Percentiles rank a stretch among this genome's conserved stretches.
Conservation (phyloP, 2,797 vertebrate species). For the Eupleurogrammus muticus region DNA sequence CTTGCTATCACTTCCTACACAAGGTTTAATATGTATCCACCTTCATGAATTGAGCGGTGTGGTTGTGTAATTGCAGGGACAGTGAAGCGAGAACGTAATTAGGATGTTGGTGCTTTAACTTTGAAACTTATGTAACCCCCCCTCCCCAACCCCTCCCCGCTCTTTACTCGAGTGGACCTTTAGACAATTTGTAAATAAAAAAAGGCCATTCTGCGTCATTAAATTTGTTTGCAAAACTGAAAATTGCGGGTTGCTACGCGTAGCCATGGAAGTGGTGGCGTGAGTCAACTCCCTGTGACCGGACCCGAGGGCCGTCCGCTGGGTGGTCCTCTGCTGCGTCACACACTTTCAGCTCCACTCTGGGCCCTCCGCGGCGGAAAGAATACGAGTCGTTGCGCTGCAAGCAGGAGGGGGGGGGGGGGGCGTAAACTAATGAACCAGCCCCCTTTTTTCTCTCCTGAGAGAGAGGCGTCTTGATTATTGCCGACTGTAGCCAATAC, state of each 20-base stretch:
- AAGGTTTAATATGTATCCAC: slow-evolving; percentile 34
- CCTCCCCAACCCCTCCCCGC: no score
- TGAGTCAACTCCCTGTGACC: slow-evolving; percentile 65
- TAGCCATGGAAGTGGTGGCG: slow-evolving; percentile 45
- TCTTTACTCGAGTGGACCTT: neutral
- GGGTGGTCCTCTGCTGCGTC: slow-evolving; percentile 72
- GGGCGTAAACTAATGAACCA: slow-evolving; percentile 44
- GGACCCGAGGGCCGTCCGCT: slow-evolving; percentile 43
- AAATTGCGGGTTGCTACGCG: slow-evolving; percentile 68
- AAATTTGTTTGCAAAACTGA: slow-evolving; percentile 62
- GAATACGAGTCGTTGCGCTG: slow-evolving; percentile 33
- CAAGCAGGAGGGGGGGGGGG: slow-evolving; percentile 30
- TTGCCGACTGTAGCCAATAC: slow-evolving; percentile 49
- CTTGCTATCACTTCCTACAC: no score
- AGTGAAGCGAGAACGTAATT: slow-evolving; percentile 55
- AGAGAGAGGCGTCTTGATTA: slow-evolving; percentile 56
- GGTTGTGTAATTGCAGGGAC: slow-evolving; percentile 43
- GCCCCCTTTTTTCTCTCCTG: slow-evolving; percentile 26
- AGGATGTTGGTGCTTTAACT: slow-evolving; percentile 36
- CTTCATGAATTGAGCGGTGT: slow-evolving; percentile 46
- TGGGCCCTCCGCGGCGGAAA: slow-evolving; percentile 50
- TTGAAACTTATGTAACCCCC: neutral
- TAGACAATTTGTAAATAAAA: neutral
- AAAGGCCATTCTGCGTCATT: slow-evolving; percentile 20
- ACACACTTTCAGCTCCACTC: slow-evolving; percentile 36